Evolutionary conservation across 2,888 invertebrate species (phyloP), one percentile per base, ranked within the genome.

Genomic region (Subacronicta megacephala): DNA sequence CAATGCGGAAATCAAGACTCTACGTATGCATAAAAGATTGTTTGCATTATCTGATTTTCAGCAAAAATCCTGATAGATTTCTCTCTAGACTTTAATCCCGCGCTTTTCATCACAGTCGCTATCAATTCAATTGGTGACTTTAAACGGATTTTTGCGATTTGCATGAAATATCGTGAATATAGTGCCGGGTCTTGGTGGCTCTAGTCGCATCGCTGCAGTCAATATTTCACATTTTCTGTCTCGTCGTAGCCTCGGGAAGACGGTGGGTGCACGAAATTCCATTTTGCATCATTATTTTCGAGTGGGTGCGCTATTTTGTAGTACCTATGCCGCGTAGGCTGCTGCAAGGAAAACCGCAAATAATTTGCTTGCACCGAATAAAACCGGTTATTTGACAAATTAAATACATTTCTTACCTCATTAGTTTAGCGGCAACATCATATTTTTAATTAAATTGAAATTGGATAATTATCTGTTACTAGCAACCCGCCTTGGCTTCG

Each of bases 261-360:
- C 69, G 71, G 71, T 62, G 74, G 71, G 73, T 70, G 78, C 75
- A 72, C 62, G 60, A 83, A 86, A 88, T 88, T 84, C 81, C 78
- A 88, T 90, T 89, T 88, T 81, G 76, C 86, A 82, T 90, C 89
- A 90, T 90, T 90, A 90, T 90, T 89, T 89, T 88, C 82, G 74
- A 90, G 90, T 86, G 83, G 83, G 77, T 72, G 75, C 73, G 69
- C 73, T 63, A 80, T 85, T 81, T 78, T 76, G 71, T 72, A 72
- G 74, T 67, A 66, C 69, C 41, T 56, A 45, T 15, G 36, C n/a
- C n/a, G n/a, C n/a, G 45, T 58, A 31, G 31, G 31, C n/a, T 31
- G 31, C n/a, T 31, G 31, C 31, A 5, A 31, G 31, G 10, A 31
- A 31, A 31, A n/a, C 1, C 6, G 31, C n/a, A 31, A 12, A 29